Evolutionary conservation across 2,888 invertebrate species (phyloP).

Genomic region (Eupithecia subfuscata): DNA sequence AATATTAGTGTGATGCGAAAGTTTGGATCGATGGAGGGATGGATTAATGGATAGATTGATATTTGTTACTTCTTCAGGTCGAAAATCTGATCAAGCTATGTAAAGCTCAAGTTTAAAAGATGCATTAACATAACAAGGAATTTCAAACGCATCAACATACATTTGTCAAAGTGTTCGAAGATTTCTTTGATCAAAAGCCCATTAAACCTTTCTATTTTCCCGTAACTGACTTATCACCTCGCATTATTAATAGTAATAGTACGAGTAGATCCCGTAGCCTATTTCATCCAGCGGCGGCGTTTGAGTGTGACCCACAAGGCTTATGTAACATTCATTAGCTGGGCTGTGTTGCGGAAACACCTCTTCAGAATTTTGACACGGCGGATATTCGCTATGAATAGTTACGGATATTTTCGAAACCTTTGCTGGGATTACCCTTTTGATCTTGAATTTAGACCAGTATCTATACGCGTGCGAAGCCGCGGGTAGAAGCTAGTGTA

Average conservation of each 20-base stretch:
- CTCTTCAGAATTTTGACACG: constrained; percentile 46
- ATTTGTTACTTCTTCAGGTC: too few relatives aligned
- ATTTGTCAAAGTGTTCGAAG: too few relatives aligned
- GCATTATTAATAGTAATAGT: constrained; percentile 3
- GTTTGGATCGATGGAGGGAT: too few relatives aligned
- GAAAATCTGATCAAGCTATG: background rate
- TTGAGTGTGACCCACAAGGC: constrained; percentile 42
- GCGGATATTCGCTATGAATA: constrained; percentile 25
- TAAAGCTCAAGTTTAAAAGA: background rate
- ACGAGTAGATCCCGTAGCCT: constrained; percentile 27
- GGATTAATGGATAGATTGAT: too few relatives aligned
- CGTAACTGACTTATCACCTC: background rate
- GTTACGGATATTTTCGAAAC: constrained; percentile 30
- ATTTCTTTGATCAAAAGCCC: background rate
- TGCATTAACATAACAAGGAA: background rate
- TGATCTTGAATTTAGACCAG: background rate
- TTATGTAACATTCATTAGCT: constrained; percentile 65
- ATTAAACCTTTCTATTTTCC: background rate
- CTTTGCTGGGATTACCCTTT: constrained; percentile 8
- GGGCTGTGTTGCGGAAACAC: constrained; percentile 53
- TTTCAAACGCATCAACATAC: background rate
- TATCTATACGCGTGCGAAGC: too few relatives aligned
- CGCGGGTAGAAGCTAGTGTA: too few relatives aligned
- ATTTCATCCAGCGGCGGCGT: constrained; percentile 30
- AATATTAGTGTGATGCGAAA: too few relatives aligned